These are phyloP conservation scores for Venusia cambrica DNA, from an alignment of 2,888 invertebrate genomes.

Conservation along the genomic window DNA sequence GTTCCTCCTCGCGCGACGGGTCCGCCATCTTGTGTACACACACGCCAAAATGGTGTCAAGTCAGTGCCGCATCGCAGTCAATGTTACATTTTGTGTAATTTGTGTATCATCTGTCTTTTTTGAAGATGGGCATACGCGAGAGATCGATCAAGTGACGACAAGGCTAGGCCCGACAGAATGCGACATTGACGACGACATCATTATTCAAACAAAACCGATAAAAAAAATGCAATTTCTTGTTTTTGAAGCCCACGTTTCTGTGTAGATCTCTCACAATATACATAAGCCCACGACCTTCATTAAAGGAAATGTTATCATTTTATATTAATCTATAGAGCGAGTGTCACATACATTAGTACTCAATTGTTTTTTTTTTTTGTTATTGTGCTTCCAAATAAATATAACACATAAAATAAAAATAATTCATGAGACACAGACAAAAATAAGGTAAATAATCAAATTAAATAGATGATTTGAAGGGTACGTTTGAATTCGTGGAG, in stretches of 20 bases:
- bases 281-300: conserved; percentile 57
- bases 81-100: conserved; percentile 72
- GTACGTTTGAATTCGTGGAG: conserved; percentile 58
- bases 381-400: conserved; percentile 48
- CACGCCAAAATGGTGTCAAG: conserved; percentile 76
- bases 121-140: conserved; percentile 35
- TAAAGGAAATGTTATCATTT: conserved; percentile 46
- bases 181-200: conserved; percentile 59
- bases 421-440: conserved; percentile 57
- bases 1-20: conserved; percentile 97
- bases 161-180: conserved; percentile 43
- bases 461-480: conserved; percentile 46
- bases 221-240: conserved; percentile 29
- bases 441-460: conserved; percentile 36
- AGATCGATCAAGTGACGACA: conserved; percentile 39
- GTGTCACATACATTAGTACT: conserved; percentile 49
- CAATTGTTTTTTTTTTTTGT: conserved; percentile 38
- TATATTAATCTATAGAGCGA: conserved; percentile 39
- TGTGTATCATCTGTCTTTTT: no score
- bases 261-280: conserved; percentile 37
- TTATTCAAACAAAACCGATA: conserved; percentile 40
- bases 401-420: conserved; percentile 35
- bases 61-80: conserved; percentile 85
- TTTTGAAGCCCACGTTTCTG: conserved; percentile 52
- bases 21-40: conserved; percentile 96